A percentile compares a stretch with the other conserved stretches of the same genome.
phyloP scores from a whole-genome alignment of 2,888 invertebrate genomes.

The Pharmacophagus antenor region DNA sequence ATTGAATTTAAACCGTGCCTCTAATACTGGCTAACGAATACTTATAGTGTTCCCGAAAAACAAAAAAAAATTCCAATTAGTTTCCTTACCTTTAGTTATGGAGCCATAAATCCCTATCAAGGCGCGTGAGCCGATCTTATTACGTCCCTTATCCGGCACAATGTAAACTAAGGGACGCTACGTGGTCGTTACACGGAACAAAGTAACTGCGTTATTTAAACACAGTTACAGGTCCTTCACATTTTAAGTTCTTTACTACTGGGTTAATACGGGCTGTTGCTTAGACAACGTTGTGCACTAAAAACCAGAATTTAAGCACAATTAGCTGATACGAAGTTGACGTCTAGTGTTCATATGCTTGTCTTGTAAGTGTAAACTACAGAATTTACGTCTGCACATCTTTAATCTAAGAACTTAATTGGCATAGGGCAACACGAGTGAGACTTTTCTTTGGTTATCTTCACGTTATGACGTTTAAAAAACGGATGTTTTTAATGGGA shows the following conservation, averaged over 20 bases:
- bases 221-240: conserved; percentile 36
- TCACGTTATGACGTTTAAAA: too few relatives aligned
- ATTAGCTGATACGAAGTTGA: conserved; percentile 1
- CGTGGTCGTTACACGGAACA: conserved; percentile 48
- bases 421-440: not conserved
- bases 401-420: not conserved
- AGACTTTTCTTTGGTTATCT: too few relatives aligned
- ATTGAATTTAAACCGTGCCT: too few relatives aligned
- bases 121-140: conserved; percentile 36
- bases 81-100: conserved; percentile 26
- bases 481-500: not conserved
- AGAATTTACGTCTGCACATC: conserved; percentile 1
- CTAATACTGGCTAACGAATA: not conserved
- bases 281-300: conserved; percentile 4
- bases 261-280: not conserved
- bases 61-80: conserved; percentile 26
- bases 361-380: not conserved
- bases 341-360: conserved; percentile 9
- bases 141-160: conserved; percentile 35
- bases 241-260: conserved; percentile 40
- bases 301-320: not conserved
- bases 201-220: conserved; percentile 52
- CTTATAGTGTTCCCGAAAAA: not conserved
- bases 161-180: conserved; percentile 40
- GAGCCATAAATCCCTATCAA: conserved; percentile 30